Evolutionary conservation across 2,888 invertebrate genomes (phyloP).

Genomic region (Thymelicus lineola): DNA sequence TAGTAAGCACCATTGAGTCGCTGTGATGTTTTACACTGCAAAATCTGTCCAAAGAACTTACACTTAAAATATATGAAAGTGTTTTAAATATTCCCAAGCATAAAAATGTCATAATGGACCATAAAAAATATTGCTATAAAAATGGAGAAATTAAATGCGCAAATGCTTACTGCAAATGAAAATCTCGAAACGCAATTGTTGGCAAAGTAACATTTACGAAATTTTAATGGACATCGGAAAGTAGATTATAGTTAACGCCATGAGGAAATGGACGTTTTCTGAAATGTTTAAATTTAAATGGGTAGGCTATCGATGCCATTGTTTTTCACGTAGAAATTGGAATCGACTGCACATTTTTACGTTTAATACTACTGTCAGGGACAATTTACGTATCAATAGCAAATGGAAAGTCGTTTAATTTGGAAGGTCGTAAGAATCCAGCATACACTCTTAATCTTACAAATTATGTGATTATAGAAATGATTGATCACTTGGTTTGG

Average conservation of each 20-base stretch:
- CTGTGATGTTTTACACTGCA: background rate
- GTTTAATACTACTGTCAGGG: too few relatives aligned
- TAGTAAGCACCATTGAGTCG: too few relatives aligned
- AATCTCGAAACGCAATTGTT: constrained; percentile 8
- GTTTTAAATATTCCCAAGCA: background rate
- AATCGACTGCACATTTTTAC: too few relatives aligned
- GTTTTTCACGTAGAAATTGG: background rate
- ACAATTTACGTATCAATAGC: too few relatives aligned
- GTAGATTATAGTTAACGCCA: constrained; percentile 12
- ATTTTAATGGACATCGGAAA: constrained; percentile 18
- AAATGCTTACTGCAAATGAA: constrained; percentile 5
- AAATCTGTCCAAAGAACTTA: background rate
- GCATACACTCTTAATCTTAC: too few relatives aligned
- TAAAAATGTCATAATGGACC: background rate
- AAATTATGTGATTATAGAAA: too few relatives aligned
- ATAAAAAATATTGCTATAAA: background rate
- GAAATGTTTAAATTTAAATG: constrained; percentile 21
- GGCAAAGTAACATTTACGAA: constrained; percentile 10
- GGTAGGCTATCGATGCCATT: constrained; percentile 1
- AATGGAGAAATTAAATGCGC: constrained; percentile 3
- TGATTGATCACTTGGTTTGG: too few relatives aligned
- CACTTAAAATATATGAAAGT: background rate
- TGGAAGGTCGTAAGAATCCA: too few relatives aligned
- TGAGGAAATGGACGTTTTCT: constrained; percentile 4
- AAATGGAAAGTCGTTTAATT: too few relatives aligned